Conservation (phyloP, 2,888 invertebrate species). For the Mechanitis mazaeus region DNA sequence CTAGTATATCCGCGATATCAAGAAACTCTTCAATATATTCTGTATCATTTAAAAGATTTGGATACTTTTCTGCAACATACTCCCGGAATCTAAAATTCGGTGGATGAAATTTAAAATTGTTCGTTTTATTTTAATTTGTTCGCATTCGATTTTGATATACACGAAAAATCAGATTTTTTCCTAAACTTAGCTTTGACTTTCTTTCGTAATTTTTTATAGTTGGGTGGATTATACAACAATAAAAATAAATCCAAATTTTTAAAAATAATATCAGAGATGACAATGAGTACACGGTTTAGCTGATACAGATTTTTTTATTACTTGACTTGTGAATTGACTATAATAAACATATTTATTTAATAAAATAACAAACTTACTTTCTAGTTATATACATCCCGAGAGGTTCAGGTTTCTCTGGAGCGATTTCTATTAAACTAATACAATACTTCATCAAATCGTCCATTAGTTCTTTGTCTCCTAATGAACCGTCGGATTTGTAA, state of each 20-base stretch:
- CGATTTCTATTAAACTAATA: conserved; percentile 20
- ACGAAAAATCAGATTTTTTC: too few species aligned
- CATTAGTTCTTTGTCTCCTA: conserved; percentile 25
- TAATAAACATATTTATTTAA: not conserved
- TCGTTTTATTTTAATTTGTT: too few species aligned
- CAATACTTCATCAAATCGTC: conserved; percentile 33
- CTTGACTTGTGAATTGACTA: not conserved
- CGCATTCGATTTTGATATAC: too few species aligned
- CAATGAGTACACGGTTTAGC: too few species aligned
- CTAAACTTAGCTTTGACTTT: too few species aligned
- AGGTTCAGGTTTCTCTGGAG: conserved; percentile 18
- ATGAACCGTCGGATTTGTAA: conserved; percentile 35
- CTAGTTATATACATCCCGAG: conserved; percentile 15
- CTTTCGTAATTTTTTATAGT: too few species aligned
- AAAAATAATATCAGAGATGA: too few species aligned
- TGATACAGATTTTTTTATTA: too few species aligned
- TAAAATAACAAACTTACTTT: conserved; percentile 4
- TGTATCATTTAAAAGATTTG: conserved; percentile 32
- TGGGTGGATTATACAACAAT: too few species aligned
- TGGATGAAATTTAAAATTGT: too few species aligned
- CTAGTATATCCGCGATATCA: conserved; percentile 32
- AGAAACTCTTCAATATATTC: conserved; percentile 36
- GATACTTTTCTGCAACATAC: conserved; percentile 34
- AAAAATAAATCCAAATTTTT: too few species aligned
- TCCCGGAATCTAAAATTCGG: conserved; percentile 30